These are phyloP conservation scores for Squalus acanthias DNA, from an alignment of 2,797 vertebrate species.

Conservation along the genomic window DNA sequence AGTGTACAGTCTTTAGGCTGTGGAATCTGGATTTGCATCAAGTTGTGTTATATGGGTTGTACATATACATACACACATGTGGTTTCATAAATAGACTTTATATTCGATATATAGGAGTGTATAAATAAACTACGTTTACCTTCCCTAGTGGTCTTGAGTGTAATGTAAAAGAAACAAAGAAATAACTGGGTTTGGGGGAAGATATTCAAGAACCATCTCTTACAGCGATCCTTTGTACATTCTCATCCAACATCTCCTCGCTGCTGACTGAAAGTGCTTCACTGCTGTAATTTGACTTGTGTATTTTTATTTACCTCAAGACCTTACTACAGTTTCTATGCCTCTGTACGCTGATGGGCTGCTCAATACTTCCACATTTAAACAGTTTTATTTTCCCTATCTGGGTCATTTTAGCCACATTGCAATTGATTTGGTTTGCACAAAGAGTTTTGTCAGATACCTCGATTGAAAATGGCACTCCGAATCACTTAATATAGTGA, in stretches of 20 bases:
- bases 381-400: slow-evolving; percentile 5
- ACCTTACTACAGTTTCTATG: neutral
- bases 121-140: neutral
- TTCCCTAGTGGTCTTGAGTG: neutral
- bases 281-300: neutral
- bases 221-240: neutral
- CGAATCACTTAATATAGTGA: slow-evolving; percentile 24
- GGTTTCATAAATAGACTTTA: neutral
- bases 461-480: neutral
- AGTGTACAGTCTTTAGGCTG: neutral
- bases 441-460: slow-evolving; percentile 18
- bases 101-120: too few relatives aligned
- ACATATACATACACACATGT: neutral
- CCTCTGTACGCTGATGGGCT: neutral
- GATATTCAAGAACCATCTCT: neutral
- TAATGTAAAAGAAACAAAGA: neutral
- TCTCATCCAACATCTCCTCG: neutral
- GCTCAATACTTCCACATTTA: neutral
- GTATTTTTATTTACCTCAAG: neutral
- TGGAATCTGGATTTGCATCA: neutral
- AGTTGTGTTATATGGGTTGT: neutral
- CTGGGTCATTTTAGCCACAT: neutral
- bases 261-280: neutral
- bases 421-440: slow-evolving; percentile 27
- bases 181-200: neutral